Evolutionary conservation across 2,113 vertebrate genomes (phyloP).

Genomic region (Climacteris rufus): DNA sequence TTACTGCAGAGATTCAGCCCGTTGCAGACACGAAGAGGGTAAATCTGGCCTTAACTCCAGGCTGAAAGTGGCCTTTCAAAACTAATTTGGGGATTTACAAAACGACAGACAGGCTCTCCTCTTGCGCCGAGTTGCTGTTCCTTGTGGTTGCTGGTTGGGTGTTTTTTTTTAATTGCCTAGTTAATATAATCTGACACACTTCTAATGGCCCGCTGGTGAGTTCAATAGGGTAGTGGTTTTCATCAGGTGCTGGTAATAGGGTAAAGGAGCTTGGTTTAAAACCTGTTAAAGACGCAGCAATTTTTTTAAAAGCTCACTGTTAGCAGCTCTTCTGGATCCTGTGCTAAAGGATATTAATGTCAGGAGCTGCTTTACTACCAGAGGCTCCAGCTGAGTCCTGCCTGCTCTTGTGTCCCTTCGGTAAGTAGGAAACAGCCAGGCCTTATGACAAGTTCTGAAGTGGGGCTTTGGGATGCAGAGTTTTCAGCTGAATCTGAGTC

Average conservation of each 20-base stretch:
- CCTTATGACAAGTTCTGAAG: neutral
- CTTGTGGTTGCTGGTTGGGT: conserved; percentile 32
- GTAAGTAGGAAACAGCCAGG: neutral
- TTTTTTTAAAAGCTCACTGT: neutral
- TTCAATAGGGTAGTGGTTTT: conserved; percentile 48
- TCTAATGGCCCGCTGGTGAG: conserved; percentile 40
- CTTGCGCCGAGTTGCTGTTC: neutral
- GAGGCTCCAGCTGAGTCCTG: neutral
- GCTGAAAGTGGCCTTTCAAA: conserved; percentile 68
- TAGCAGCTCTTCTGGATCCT: neutral
- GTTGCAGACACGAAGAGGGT: neutral
- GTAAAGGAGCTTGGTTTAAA: conserved; percentile 37
- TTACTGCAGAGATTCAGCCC: conserved; percentile 37
- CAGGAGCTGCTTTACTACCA: neutral
- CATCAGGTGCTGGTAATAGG: conserved; percentile 41
- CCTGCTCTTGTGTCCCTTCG: neutral
- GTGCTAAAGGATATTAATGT: conserved; percentile 38
- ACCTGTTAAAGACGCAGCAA: neutral
- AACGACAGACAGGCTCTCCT: conserved; percentile 47
- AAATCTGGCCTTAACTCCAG: conserved; percentile 69
- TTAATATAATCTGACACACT: conserved; percentile 60
- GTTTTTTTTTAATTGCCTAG: conserved; percentile 50
- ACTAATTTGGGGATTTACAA: conserved; percentile 64
- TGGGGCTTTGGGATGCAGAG: neutral
- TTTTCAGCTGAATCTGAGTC: neutral